Evolutionary conservation across 2,888 invertebrate species (phyloP).

Genomic region (Molanna angustata): DNA sequence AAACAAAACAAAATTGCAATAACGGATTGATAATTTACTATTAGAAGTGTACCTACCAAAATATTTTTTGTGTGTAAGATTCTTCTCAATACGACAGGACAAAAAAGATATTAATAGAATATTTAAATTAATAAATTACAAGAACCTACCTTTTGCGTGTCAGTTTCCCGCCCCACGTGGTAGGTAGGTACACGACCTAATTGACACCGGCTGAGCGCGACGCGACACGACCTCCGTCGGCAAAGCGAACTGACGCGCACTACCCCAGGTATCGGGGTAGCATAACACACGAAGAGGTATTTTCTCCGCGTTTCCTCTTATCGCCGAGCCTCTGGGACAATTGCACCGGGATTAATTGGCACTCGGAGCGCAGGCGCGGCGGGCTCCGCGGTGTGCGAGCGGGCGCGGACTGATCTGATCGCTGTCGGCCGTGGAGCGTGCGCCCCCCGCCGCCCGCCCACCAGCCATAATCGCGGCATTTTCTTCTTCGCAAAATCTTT

Average conservation of each 20-base stretch:
- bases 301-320: constrained; percentile 2
- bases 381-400: constrained; percentile 43
- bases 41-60: too few species aligned
- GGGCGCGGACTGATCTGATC: constrained; percentile 26
- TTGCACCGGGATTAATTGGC: constrained; percentile 33
- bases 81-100: too few species aligned
- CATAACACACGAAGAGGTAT: constrained; percentile 11
- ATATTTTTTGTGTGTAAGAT: too few species aligned
- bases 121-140: too few species aligned
- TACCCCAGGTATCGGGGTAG: constrained; percentile 12
- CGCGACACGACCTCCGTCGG: constrained; percentile 13
- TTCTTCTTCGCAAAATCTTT: constrained; percentile 21
- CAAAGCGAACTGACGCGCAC: constrained; percentile 14
- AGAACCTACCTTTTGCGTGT: constrained; percentile 14
- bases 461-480: constrained; percentile 36
- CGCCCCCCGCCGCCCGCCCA: constrained; percentile 36
- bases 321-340: constrained; percentile 7
- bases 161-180: constrained; percentile 10
- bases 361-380: constrained; percentile 48
- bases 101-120: too few species aligned
- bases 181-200: too few species aligned
- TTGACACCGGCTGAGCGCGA: constrained; percentile 1
- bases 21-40: too few species aligned
- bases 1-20: too few species aligned
- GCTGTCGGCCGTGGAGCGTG: constrained; percentile 22